Conservation (phyloP, 2,113 vertebrate genomes). For the Mesoclemmys tuberculata region DNA sequence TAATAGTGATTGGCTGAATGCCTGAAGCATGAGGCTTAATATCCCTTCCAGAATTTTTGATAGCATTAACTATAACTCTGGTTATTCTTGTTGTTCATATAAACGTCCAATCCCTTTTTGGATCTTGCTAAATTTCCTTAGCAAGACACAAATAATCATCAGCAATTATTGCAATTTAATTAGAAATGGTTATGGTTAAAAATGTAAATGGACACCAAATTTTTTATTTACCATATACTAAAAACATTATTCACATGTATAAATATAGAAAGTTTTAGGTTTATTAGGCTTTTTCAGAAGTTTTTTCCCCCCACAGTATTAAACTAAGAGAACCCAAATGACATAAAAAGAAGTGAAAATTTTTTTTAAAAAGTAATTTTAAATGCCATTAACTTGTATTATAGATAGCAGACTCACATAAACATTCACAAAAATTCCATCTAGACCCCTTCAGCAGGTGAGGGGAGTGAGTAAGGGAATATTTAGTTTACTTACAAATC, state of each 20-base stretch:
- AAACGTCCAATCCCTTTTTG: too few relatives aligned
- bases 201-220: background rate
- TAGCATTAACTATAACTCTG: background rate
- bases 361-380: background rate
- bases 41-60: background rate
- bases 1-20: too few relatives aligned
- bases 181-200: background rate
- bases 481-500: background rate
- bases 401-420: background rate
- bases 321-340: background rate
- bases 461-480: background rate
- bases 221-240: background rate
- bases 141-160: background rate
- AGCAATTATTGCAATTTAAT: background rate
- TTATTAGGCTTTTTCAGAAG: background rate
- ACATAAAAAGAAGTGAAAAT: background rate
- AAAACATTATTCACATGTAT: background rate
- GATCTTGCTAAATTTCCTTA: background rate
- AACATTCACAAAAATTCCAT: background rate
- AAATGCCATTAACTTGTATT: background rate
- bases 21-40: background rate
- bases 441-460: rapidly evolving
- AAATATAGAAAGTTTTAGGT: background rate
- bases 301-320: background rate
- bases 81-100: background rate